Evolutionary conservation across 2,113 vertebrate genomes (phyloP), one percentile per base, ranked within the genome.

Genomic region (Hippoglossus stenolepis): DNA sequence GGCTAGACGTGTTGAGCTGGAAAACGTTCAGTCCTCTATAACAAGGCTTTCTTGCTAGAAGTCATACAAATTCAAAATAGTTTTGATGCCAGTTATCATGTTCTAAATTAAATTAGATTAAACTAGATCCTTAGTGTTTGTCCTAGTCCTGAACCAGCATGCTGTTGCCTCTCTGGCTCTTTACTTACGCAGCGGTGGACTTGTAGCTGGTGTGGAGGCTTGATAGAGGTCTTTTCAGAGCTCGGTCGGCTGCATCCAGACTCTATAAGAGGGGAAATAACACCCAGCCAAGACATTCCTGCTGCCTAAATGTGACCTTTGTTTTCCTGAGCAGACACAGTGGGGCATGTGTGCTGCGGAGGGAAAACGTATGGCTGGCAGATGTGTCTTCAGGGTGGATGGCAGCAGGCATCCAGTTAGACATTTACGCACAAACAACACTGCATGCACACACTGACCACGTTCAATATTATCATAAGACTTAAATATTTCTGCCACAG

Each of bases 251-350:
- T 73, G 75, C 45, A 24, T 70, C 59, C 69, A 61, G 65, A 20
- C 26, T 67, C 59, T 77, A 40, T 79, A 56, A 9, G 65, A 85
- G 72, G 82, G 87, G 80, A 91, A 92, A 90, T 93, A 77, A 83
- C 88, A 90, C 80, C 73, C 70, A 70, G 72, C 83, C 82, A 82
- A 82, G 80, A 92, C 86, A 94, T 94, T 94, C 92, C 90, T 90
- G 63, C 77, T 61, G 68, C 89, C 79, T 90, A 88, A 89, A 89
- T 90, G 86, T 89, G 85, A 90, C 86, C 89, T 90, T 86, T 91
- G 82, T 91, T 90, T 77, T 82, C 85, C 65, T 28, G 15, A 65
- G 76, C 77, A 81, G 73, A 83, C 79, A 70, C 61, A 65, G 71
- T 38, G 26, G 71, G 76, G 31, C 76, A 84, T 70, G 73, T 79